Percentiles rank a stretch among this genome's conserved stretches.
phyloP scores from a whole-genome alignment of 2,113 vertebrate genomes.

The Tachysurus vachellii region DNA sequence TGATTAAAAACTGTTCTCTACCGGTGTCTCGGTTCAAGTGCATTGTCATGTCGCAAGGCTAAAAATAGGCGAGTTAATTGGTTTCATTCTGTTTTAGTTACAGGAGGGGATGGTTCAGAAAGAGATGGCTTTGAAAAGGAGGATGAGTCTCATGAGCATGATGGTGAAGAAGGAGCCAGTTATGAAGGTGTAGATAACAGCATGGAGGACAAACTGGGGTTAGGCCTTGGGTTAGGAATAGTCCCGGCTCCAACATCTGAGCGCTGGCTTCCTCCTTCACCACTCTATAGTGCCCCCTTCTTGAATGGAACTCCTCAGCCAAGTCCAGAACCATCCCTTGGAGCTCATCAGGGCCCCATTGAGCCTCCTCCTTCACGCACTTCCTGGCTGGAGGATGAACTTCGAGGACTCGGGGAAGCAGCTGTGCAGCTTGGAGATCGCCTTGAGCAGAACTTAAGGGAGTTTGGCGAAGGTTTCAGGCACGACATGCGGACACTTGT shows the following conservation, averaged over 20 bases:
- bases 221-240: slow-evolving; percentile 74
- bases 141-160: slow-evolving; percentile 73
- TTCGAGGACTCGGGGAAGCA: slow-evolving; percentile 74
- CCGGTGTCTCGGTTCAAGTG: neutral
- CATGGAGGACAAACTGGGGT: slow-evolving; percentile 77
- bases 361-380: slow-evolving; percentile 68
- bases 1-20: neutral
- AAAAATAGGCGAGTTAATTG: neutral
- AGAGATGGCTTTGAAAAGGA: slow-evolving; percentile 75
- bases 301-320: slow-evolving; percentile 78
- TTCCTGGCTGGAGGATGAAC: slow-evolving; percentile 78
- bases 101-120: slow-evolving; percentile 70
- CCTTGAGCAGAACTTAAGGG: slow-evolving; percentile 73
- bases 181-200: slow-evolving; percentile 72
- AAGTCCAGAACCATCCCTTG: slow-evolving; percentile 75
- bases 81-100: slow-evolving; percentile 56
- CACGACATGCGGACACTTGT: slow-evolving; percentile 75
- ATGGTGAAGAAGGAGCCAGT: slow-evolving; percentile 69
- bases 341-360: slow-evolving; percentile 71
- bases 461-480: slow-evolving; percentile 74
- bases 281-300: slow-evolving; percentile 78
- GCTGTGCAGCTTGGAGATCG: slow-evolving; percentile 75
- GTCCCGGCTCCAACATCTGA: slow-evolving; percentile 77
- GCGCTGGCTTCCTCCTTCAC: slow-evolving; percentile 78
- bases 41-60: too few species aligned